Evolutionary conservation across 2,113 vertebrate genomes (phyloP).

Genomic region (Falcunculus frontatus): DNA sequence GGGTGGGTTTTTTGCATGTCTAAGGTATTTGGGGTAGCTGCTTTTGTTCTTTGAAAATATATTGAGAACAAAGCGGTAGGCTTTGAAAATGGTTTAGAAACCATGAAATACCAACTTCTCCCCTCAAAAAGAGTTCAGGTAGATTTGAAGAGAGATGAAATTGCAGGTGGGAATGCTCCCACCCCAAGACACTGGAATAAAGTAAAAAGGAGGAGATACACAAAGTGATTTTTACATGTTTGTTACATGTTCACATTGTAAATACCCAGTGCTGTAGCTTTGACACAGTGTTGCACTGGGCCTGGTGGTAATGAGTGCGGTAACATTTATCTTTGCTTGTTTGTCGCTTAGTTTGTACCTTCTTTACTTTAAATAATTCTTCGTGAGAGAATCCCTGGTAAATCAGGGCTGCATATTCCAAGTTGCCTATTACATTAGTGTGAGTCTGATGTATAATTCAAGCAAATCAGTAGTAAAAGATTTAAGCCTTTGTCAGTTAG

Average conservation of each 20-base stretch:
- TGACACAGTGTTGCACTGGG: not conserved
- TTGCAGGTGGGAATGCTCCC: not conserved
- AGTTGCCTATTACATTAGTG: conserved; percentile 15
- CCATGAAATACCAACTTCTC: not conserved
- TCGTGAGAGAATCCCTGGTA: not conserved
- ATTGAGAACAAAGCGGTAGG: not conserved
- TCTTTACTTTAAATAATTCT: conserved; percentile 32
- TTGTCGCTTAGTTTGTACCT: not conserved
- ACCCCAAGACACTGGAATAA: not conserved
- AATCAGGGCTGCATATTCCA: not conserved
- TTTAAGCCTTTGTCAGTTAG: conserved; percentile 30
- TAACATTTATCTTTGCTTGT: conserved; percentile 1
- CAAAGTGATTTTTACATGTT: not conserved
- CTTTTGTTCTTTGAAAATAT: not conserved
- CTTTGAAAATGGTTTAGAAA: not conserved
- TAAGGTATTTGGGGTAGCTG: not conserved
- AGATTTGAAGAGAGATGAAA: not conserved
- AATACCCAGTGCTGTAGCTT: not conserved
- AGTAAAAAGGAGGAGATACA: not conserved
- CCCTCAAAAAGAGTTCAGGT: not conserved
- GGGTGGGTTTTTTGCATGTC: not conserved
- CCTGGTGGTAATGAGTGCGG: not conserved
- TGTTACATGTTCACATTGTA: not conserved
- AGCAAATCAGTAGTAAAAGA: conserved; percentile 58
- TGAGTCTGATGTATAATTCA: conserved; percentile 47